Conservation (phyloP, 2,113 vertebrate genomes). For the Ochotona princeps region DNA sequence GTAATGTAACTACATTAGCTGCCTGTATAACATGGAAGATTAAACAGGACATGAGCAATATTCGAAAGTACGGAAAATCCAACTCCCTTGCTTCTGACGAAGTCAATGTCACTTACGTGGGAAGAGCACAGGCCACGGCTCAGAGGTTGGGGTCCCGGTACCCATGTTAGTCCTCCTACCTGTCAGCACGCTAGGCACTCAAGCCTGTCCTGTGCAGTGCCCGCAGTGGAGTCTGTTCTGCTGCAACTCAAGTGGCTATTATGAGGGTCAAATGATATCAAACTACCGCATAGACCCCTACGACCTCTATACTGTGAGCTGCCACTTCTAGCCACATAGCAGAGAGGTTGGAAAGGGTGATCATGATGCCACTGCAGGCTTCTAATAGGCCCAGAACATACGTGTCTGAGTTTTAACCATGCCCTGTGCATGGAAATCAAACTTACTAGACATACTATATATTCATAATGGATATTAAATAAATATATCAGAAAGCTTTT, state of each 20-base stretch:
- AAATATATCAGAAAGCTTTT: not conserved
- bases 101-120: not conserved
- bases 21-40: not conserved
- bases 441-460: not conserved
- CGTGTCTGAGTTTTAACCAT: not conserved
- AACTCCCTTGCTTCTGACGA: not conserved
- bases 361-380: not conserved
- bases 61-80: not conserved
- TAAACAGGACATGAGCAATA: not conserved
- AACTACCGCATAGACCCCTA: rapidly evolving
- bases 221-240: not conserved
- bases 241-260: too few species aligned
- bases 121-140: not conserved
- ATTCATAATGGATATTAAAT: not conserved
- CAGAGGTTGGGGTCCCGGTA: not conserved
- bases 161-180: not conserved
- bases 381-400: not conserved
- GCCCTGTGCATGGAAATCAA: not conserved
- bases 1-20: not conserved
- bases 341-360: rapidly evolving
- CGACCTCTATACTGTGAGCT: not conserved
- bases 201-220: not conserved
- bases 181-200: not conserved
- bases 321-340: not conserved
- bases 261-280: not conserved